Conservation (phyloP, 2,888 invertebrate genomes). For the Arrhopalites spinosus region DNA sequence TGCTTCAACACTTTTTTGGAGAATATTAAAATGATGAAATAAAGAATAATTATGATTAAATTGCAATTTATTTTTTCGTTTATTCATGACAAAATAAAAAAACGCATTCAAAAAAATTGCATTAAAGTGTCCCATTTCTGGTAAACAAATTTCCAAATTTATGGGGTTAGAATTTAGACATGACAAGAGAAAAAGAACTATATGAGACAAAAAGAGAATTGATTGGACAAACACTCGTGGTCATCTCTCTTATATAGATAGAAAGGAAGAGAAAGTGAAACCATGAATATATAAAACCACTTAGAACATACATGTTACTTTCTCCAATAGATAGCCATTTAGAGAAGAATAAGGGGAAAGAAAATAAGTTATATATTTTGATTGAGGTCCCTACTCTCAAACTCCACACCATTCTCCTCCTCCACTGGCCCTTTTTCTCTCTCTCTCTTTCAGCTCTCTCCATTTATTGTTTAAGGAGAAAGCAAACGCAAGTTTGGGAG, state of each 20-base stretch:
- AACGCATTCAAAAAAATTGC: no score
- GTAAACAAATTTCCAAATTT: no score
- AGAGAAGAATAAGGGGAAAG: neutral
- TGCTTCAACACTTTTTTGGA: no score
- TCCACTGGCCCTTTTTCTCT: neutral
- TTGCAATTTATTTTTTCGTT: no score
- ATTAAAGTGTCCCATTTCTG: no score
- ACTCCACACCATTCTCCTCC: neutral
- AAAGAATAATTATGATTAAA: no score
- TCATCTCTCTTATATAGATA: neutral
- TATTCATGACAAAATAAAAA: no score
- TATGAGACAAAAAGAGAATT: no score
- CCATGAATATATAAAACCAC: constrained; percentile 11
- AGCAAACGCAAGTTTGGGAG: constrained; percentile 35
- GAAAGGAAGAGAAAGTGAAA: neutral
- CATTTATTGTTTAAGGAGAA: constrained; percentile 40
- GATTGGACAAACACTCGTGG: no score
- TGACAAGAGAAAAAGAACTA: no score
- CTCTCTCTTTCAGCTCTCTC: neutral
- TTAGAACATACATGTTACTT: neutral
- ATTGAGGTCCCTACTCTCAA: neutral
- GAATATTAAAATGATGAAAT: no score
- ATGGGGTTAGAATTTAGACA: no score
- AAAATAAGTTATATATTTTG: neutral
- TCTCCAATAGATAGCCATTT: neutral